Conservation (phyloP, 2,888 invertebrate genomes). For the Quadroppia sp. region DNA sequence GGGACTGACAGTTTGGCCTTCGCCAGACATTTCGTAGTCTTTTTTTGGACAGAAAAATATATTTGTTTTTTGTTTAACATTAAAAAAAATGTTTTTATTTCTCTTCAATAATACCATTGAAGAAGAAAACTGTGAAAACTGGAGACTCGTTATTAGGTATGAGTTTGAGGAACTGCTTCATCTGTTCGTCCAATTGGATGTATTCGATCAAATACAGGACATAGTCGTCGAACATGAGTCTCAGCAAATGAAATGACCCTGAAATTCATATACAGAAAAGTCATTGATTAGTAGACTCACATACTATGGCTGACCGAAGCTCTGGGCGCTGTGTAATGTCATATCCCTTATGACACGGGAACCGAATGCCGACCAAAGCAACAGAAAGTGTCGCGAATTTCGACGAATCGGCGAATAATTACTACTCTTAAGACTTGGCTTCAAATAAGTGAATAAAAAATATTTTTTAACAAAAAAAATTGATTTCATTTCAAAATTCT, state of each 20-base stretch:
- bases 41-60: background rate
- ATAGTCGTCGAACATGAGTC: conserved; percentile 57
- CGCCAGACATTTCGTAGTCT: background rate
- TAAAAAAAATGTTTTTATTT: background rate
- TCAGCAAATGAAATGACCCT: conserved; percentile 56
- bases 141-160: background rate
- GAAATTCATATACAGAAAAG: background rate
- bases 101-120: background rate
- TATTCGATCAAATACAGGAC: conserved; percentile 55
- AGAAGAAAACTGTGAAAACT: background rate
- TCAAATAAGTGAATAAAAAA: no score
- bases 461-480: no score
- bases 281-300: no score
- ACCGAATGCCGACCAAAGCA: conserved; percentile 56
- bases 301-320: conserved; percentile 56
- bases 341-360: conserved; percentile 56
- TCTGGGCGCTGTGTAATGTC: conserved; percentile 56
- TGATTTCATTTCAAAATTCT: no score
- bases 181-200: conserved; percentile 54
- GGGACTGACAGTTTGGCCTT: background rate
- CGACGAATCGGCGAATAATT: conserved; percentile 49
- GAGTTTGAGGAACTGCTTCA: conserved; percentile 51
- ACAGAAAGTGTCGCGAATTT: conserved; percentile 54
- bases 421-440: conserved; percentile 4
- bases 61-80: background rate